Percentiles rank a stretch among this genome's conserved stretches.
These are phyloP conservation scores for Eclectus roratus DNA, from an alignment of 2,113 vertebrate species.

Conservation along the genomic window DNA sequence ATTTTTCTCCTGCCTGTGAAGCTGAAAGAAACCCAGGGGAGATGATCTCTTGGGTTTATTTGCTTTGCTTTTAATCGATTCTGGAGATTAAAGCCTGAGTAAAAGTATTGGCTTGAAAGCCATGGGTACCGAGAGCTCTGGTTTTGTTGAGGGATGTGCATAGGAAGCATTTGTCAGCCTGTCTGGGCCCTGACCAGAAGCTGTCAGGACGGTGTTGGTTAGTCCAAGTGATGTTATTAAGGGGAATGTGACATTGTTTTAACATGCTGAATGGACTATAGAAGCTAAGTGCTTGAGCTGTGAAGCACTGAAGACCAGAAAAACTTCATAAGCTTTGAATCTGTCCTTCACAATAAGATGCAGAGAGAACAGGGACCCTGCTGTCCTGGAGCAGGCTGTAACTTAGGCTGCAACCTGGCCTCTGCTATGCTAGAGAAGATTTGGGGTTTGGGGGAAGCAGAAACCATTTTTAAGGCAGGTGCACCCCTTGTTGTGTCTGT, in stretches of 20 bases:
- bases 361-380: background rate
- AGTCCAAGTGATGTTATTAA: background rate
- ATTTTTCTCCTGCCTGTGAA: conserved; percentile 14
- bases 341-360: background rate
- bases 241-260: background rate
- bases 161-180: background rate
- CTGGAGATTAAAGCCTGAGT: conserved; percentile 57
- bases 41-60: conserved; percentile 36
- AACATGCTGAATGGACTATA: background rate
- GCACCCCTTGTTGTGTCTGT: background rate
- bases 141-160: background rate
- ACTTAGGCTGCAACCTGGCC: background rate
- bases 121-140: background rate
- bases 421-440: background rate
- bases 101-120: conserved; percentile 36
- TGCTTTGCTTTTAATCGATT: conserved; percentile 66
- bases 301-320: background rate
- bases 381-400: background rate
- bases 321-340: background rate
- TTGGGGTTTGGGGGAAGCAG: background rate
- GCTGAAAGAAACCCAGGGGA: conserved; percentile 20
- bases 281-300: background rate
- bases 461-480: background rate
- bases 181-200: background rate
- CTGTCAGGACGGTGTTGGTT: background rate